Evolutionary conservation across 2,797 vertebrate species (phyloP), one percentile per base, ranked within the genome.

Genomic region (Poecilia velifera): DNA sequence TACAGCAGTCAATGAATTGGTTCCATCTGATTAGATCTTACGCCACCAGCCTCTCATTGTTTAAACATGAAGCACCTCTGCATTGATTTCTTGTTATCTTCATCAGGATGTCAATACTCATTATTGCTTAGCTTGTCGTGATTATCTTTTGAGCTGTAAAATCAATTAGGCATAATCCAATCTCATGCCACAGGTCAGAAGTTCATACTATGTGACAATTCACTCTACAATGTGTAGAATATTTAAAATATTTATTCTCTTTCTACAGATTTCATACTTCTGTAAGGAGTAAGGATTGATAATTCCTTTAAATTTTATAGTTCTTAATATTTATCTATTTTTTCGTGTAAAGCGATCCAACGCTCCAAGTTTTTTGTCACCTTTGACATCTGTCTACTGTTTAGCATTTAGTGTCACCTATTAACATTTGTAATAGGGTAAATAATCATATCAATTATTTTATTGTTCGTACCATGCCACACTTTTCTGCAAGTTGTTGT

Each of bases 51-150:
- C 34, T 47, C 81, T 90, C 83, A 86, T 90, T 90, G 86, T 92
- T 89, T 87, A 82, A 93, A 87, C 89, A 91, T 84, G 83, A 90
- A 88, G 88, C 83, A 14, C 76, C 70, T 82, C 85, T 75, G 14
- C 76, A 92, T 92, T 76, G 89, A 92, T 84, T 75, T 77, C 74
- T 85, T 83, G 87, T 92, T 93, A 88, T 86, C 89, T 89, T 92
- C 86, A 95, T 95, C 90, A 93, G 86, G 77, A 90, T 92, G 94
- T 85, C 94, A 93, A 94, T 94, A 92, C 80, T 84, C 88, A 90
- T 93, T 93, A 94, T 92, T 86, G 87, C 86, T 89, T 91, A 91
- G 92, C 92, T 93, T 93, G 91, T 94, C 92, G 93, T 93, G 91
- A 95, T 95, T 92, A 94, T 94, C 93, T 91, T 86, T 87, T 57